These are phyloP conservation scores for Odontocerum albicorne DNA, from an alignment of 2,888 invertebrate species.

Conservation along the genomic window DNA sequence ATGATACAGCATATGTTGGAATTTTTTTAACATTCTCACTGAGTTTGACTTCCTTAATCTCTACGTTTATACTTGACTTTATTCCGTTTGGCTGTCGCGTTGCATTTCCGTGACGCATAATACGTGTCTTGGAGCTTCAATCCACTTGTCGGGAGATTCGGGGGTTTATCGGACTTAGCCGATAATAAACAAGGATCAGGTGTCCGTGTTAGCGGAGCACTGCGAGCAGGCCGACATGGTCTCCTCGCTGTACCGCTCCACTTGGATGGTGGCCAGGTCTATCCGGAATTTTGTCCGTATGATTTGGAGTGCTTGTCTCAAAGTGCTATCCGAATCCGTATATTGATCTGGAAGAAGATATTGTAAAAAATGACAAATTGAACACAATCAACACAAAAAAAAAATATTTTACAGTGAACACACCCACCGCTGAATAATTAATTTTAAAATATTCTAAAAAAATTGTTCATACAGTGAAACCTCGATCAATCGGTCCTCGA, in stretches of 20 bases:
- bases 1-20: too few species aligned
- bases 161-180: constrained; percentile 28
- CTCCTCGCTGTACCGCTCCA: constrained; percentile 51
- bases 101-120: too few species aligned
- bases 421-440: too few species aligned
- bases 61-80: too few species aligned
- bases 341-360: constrained; percentile 46
- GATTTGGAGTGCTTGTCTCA: constrained; percentile 48
- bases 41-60: too few species aligned
- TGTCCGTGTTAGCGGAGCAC: constrained; percentile 41
- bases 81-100: too few species aligned
- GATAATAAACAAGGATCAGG: constrained; percentile 37
- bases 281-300: constrained; percentile 49
- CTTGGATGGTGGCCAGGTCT: constrained; percentile 52
- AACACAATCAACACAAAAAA: too few species aligned
- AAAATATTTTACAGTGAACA: constrained; percentile 1
- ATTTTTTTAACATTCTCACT: too few species aligned
- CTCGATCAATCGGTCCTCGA: too few species aligned
- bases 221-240: constrained; percentile 43
- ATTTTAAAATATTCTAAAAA: too few species aligned
- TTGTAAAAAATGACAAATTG: too few species aligned
- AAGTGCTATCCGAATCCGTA: constrained; percentile 52
- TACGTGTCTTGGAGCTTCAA: background rate
- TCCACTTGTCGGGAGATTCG: background rate
- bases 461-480: too few species aligned